Conservation (phyloP, 92 coral and sea anemone species). For the Montipora capitata region DNA sequence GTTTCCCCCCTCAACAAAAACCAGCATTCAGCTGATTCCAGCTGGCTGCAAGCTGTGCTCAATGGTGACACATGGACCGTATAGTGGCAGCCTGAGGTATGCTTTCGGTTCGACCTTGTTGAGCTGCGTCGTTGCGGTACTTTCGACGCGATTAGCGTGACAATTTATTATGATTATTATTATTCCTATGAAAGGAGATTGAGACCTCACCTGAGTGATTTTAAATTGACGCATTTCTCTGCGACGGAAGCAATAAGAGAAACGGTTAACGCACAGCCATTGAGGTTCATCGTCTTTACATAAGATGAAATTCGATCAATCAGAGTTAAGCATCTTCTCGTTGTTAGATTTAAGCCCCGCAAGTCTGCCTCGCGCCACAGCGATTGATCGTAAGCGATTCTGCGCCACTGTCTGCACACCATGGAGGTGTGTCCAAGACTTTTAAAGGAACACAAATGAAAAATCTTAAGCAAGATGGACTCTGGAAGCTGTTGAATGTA, state of each 20-base stretch:
- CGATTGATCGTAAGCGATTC: conserved; percentile 76
- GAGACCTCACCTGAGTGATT: conserved; percentile 63
- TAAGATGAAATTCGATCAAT: conserved; percentile 63
- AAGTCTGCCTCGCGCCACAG: conserved; percentile 78
- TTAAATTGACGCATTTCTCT: conserved; percentile 72
- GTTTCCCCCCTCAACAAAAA: too few relatives aligned
- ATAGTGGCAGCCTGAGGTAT: too few relatives aligned
- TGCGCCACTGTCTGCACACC: conserved; percentile 77
- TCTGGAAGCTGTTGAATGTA: conserved; percentile 77
- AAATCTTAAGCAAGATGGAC: conserved; percentile 72
- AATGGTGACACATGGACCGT: too few relatives aligned
- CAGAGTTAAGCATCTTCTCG: conserved; percentile 35
- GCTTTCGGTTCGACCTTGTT: too few relatives aligned
- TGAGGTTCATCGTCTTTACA: conserved; percentile 64
- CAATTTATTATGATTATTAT: too few relatives aligned
- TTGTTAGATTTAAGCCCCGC: conserved; percentile 63
- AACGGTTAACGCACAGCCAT: conserved; percentile 60
- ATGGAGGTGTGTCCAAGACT: conserved; percentile 61
- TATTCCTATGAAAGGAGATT: too few relatives aligned
- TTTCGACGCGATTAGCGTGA: too few relatives aligned
- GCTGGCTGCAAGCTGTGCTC: too few relatives aligned
- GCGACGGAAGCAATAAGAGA: conserved; percentile 42
- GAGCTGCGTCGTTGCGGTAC: too few relatives aligned
- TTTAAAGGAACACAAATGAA: conserved; percentile 43
- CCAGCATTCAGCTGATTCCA: too few relatives aligned